These are phyloP conservation scores for Xylocampa areola DNA, from an alignment of 2,888 invertebrate species.

Conservation along the genomic window DNA sequence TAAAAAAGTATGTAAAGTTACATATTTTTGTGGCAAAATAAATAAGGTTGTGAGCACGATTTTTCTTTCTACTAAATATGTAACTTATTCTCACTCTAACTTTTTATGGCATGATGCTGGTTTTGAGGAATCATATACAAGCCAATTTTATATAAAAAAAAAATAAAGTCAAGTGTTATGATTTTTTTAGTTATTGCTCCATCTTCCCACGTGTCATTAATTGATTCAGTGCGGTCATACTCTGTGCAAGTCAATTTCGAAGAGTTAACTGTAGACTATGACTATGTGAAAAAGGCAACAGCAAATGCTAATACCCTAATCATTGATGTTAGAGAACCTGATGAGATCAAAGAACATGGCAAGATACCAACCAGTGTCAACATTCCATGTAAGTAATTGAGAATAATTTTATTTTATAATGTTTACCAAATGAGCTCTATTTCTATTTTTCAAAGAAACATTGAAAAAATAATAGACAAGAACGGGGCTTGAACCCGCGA, in stretches of 20 bases:
- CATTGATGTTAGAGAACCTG: constrained; percentile 94
- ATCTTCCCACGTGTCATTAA: constrained; percentile 30
- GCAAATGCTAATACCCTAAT: constrained; percentile 80
- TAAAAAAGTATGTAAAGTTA: no score
- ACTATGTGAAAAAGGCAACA: constrained; percentile 81
- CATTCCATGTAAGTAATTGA: constrained; percentile 92
- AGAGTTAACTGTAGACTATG: constrained; percentile 76
- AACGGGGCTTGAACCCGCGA: no score
- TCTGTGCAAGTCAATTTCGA: constrained; percentile 67
- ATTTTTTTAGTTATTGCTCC: constrained; percentile 32
- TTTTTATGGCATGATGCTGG: no score
- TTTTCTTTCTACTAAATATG: no score
- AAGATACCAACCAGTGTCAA: constrained; percentile 93
- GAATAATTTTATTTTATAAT: not conserved
- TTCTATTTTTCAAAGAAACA: no score
- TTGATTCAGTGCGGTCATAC: constrained; percentile 58
- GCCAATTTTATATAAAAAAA: not conserved
- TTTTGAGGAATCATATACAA: no score
- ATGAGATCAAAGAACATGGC: constrained; percentile 92
- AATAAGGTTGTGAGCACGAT: no score
- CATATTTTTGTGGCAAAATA: no score
- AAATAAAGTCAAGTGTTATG: no score
- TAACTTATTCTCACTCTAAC: no score
- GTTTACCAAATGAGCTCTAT: not conserved
- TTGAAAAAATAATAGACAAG: no score